A percentile compares a stretch with the other conserved stretches of the same genome.
phyloP scores from a whole-genome alignment of 2,113 vertebrate species.

The Hydropotes inermis region DNA sequence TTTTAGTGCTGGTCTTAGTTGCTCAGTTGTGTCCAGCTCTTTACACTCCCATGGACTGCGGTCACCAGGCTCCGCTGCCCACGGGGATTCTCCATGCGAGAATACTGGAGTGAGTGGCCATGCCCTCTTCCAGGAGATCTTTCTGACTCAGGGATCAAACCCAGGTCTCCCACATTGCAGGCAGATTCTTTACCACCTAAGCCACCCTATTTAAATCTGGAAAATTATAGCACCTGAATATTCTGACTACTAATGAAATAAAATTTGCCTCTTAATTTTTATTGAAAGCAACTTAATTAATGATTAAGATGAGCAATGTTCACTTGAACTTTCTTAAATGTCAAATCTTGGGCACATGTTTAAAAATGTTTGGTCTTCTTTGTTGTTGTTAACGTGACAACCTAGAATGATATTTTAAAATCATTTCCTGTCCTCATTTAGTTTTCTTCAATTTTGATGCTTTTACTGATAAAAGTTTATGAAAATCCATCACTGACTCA shows the following conservation, averaged over 20 bases:
- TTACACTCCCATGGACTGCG: neutral
- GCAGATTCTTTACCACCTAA: neutral
- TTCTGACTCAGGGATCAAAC: neutral
- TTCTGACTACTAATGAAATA: neutral
- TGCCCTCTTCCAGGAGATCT: neutral
- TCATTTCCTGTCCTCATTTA: neutral
- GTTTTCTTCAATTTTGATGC: neutral
- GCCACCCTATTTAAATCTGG: neutral
- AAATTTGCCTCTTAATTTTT: neutral
- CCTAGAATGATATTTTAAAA: neutral
- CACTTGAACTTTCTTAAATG: neutral
- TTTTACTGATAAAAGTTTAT: neutral
- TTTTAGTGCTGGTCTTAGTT: neutral
- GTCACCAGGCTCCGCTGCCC: neutral
- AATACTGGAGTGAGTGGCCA: neutral
- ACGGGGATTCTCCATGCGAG: neutral
- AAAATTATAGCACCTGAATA: neutral
- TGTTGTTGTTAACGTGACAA: neutral
- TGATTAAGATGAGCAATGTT: neutral
- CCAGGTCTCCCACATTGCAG: neutral
- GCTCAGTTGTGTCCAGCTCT: neutral
- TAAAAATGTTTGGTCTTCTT: neutral
- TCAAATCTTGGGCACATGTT: neutral
- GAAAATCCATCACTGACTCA: neutral
- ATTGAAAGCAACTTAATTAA: neutral